Evolutionary conservation across 2,888 invertebrate genomes (phyloP), one percentile per base, ranked within the genome.

Genomic region (Andrena bucephala): DNA sequence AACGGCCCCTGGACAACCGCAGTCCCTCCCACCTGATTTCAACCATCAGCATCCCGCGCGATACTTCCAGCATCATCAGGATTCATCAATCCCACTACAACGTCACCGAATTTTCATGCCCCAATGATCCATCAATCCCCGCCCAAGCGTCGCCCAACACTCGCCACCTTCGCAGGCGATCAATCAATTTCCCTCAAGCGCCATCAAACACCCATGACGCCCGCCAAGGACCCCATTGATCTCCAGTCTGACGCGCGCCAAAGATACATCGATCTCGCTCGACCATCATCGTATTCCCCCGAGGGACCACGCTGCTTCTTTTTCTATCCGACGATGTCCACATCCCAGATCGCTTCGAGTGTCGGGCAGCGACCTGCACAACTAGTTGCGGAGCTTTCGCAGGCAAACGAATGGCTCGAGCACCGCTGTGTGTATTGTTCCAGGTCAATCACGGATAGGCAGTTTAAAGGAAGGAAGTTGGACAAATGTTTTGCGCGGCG

Each of bases 401-500:
- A 16, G 63, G 24, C 42, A 65, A 65, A 42, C 42, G 63, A 27
- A 48, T 20, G 27, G 62, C 62, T 62, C 20, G n/a, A 33, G 42
- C 33, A 24, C 27, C 2, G 27, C 27, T 10, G 27, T 42, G 63
- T 27, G 42, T 65, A 65, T 65, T 65, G 63, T 65, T 24, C 63
- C 63, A 42, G 8, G 24, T 65, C 42, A 27, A 42, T 16, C 42
- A 16, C 24, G 24, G 63, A 65, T 16, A 24, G 63, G 16, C 63
- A 6, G 63, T 24, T 65, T 36, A 27, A 65, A 42, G 33, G 42
- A 65, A 65, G 20, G 63, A 36, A 42, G 16, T 42, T 42, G 63
- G 63, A 24, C 42, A 24, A 42, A 42, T 27, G 27, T 65, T 65
- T 65, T 65, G 63, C 36, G 24, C 63, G 63, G 13, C 27, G 63